Percentiles rank a stretch among this genome's conserved stretches.
Evolutionary conservation across 2,797 vertebrate genomes (phyloP).

Genomic region (Thalassophryne amazonica): DNA sequence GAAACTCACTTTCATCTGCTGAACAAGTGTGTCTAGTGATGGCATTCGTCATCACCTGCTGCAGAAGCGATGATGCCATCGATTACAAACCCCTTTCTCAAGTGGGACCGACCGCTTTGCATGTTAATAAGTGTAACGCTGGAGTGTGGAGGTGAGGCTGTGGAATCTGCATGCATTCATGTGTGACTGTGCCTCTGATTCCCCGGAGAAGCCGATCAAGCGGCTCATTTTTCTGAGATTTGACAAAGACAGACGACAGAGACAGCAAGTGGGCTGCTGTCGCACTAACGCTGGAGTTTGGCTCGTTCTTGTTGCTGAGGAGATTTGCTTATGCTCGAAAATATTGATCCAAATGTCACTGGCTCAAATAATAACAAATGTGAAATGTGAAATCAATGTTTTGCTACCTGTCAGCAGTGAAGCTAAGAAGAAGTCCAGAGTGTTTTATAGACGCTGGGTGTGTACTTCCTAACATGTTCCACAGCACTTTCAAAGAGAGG

Average conservation of each 20-base stretch:
- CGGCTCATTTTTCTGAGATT: constrained; percentile 26
- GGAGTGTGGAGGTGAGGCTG: constrained; percentile 12
- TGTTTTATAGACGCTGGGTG: constrained; percentile 3
- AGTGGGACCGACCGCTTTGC: constrained; percentile 18
- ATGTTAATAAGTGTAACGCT: constrained; percentile 30
- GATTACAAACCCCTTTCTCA: constrained; percentile 31
- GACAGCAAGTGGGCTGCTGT: constrained; percentile 7
- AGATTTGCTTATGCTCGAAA: constrained; percentile 27
- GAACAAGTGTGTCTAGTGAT: constrained; percentile 20
- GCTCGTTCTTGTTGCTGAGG: constrained; percentile 9
- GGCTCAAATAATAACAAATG: constrained; percentile 13
- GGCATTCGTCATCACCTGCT: constrained; percentile 34
- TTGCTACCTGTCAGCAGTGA: background rate
- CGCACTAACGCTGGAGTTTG: constrained; percentile 5
- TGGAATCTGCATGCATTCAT: background rate
- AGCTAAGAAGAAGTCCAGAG: background rate
- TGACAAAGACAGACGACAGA: constrained; percentile 30
- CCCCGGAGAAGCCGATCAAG: constrained; percentile 18
- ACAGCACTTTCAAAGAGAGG: background rate
- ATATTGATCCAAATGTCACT: constrained; percentile 30
- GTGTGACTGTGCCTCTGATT: background rate
- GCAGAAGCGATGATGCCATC: constrained; percentile 43
- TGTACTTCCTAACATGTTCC: too few relatives aligned
- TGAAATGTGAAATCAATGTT: background rate
- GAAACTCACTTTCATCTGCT: constrained; percentile 16